phyloP scores from a whole-genome alignment of 2,888 invertebrate species.

The Lycia hirtaria region DNA sequence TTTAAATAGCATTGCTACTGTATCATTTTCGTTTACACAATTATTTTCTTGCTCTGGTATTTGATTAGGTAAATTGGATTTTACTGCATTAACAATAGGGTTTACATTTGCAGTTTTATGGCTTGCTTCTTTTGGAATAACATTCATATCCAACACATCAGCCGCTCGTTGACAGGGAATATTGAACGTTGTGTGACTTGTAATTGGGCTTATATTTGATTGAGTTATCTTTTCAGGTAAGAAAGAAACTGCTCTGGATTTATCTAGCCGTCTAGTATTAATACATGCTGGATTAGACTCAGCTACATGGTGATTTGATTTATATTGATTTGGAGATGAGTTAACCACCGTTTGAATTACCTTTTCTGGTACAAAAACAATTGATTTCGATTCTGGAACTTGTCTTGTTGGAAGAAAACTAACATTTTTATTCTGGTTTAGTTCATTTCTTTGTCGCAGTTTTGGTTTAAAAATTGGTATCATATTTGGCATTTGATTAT shows the following conservation, averaged over 20 bases:
- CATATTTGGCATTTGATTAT: conserved; percentile 30
- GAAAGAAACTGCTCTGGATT: conserved; percentile 25
- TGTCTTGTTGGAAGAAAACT: conserved; percentile 17
- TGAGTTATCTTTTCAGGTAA: conserved; percentile 16
- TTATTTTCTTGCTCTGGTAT: conserved; percentile 36
- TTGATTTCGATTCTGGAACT: not conserved
- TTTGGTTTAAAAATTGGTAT: conserved; percentile 39
- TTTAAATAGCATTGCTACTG: conserved; percentile 55
- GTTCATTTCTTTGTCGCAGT: conserved; percentile 10
- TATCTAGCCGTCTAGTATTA: conserved; percentile 22
- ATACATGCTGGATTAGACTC: conserved; percentile 13
- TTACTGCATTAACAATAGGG: conserved; percentile 35
- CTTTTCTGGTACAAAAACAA: not conserved
- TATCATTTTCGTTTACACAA: conserved; percentile 47
- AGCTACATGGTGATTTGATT: conserved; percentile 1
- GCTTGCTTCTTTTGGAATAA: conserved; percentile 36
- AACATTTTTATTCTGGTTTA: not conserved
- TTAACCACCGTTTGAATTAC: not conserved
- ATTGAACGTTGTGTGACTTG: conserved; percentile 43
- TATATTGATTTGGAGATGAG: not conserved
- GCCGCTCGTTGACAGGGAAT: conserved; percentile 59
- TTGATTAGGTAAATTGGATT: conserved; percentile 40
- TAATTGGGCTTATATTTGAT: conserved; percentile 20
- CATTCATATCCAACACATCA: conserved; percentile 53
- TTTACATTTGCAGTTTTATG: conserved; percentile 36